These are phyloP conservation scores for Liasis olivaceus DNA, from an alignment of 2,797 vertebrate species.

Conservation along the genomic window DNA sequence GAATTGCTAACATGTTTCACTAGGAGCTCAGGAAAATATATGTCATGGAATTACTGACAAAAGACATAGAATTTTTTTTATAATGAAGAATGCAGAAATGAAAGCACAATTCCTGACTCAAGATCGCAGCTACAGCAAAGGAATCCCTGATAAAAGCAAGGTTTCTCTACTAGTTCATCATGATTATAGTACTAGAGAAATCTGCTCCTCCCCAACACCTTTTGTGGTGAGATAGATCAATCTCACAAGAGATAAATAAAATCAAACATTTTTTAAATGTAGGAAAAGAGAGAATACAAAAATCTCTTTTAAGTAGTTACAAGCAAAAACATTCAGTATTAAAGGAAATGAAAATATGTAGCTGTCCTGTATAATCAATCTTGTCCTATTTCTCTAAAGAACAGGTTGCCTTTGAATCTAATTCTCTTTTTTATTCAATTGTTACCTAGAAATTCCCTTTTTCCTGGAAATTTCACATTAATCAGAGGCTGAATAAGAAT, in stretches of 20 bases:
- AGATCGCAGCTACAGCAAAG: neutral
- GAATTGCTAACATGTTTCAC: neutral
- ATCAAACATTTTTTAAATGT: neutral
- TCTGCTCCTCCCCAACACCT: neutral
- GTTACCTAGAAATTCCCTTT: neutral
- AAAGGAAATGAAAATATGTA: neutral
- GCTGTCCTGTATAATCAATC: too few species aligned
- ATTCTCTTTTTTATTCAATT: neutral
- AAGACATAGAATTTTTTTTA: neutral
- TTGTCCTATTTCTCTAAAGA: neutral
- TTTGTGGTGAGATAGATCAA: too few species aligned
- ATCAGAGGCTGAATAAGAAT: neutral
- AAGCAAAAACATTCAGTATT: neutral
- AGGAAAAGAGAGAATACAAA: neutral
- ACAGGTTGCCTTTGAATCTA: neutral
- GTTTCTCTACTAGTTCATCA: neutral
- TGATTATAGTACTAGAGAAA: neutral
- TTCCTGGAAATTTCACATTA: neutral
- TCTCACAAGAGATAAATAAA: neutral
- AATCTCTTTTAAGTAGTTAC: neutral
- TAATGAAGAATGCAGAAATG: neutral
- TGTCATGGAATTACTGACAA: neutral
- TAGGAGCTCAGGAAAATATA: neutral
- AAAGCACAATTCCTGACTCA: neutral
- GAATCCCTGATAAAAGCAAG: neutral